Evolutionary conservation across 2,113 vertebrate species (phyloP).

Genomic region (Climacteris rufus): DNA sequence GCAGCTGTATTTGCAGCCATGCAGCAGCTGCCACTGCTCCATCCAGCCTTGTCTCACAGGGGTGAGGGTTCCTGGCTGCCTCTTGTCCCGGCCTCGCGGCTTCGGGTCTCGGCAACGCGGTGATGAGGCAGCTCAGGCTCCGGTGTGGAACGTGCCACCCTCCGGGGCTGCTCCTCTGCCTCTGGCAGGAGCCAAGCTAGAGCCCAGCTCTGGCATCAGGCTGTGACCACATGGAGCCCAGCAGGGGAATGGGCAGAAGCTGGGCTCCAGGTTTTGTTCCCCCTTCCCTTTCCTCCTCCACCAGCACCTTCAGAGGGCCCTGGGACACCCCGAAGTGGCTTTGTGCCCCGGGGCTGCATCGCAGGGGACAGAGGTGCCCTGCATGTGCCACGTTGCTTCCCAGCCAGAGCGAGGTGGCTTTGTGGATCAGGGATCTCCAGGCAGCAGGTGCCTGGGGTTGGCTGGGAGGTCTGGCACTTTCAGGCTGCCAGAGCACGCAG

Average conservation of each 20-base stretch:
- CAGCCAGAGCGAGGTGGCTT: rapidly evolving
- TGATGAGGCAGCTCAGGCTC: neutral
- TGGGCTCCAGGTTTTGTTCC: neutral
- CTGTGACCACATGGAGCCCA: neutral
- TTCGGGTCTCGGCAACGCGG: neutral
- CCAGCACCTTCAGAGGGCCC: neutral
- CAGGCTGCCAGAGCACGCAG: neutral
- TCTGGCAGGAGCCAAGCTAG: neutral
- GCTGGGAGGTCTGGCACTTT: neutral
- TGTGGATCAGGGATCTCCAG: rapidly evolving
- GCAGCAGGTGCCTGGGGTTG: rapidly evolving
- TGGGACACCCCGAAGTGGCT: neutral
- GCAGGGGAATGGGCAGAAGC: rapidly evolving
- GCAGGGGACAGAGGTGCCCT: rapidly evolving
- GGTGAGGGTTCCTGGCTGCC: neutral
- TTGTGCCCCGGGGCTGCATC: rapidly evolving
- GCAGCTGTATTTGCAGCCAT: neutral
- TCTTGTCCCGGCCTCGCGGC: neutral
- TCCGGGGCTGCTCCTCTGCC: neutral
- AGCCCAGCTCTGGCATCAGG: rapidly evolving
- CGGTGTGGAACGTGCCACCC: neutral
- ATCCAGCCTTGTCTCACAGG: rapidly evolving
- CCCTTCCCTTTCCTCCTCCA: neutral
- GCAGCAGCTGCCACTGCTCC: rapidly evolving
- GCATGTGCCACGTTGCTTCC: neutral